Conservation (phyloP, 1,140 invertebrate species). For the Drosophila busckii region DNA sequence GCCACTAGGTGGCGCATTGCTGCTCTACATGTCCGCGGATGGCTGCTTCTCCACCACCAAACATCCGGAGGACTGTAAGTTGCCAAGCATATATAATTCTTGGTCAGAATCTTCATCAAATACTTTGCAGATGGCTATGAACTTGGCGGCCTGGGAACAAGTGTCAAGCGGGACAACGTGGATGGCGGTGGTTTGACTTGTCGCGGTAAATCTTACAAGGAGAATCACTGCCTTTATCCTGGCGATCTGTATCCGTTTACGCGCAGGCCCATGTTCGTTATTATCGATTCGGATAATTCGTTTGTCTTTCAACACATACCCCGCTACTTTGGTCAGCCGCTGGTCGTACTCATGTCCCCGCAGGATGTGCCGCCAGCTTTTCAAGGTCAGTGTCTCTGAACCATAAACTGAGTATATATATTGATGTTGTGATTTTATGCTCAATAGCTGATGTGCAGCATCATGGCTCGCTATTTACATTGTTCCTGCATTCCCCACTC, state of each 20-base stretch:
- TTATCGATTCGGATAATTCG: slow-evolving; percentile 97
- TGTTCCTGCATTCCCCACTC: slow-evolving; percentile 96
- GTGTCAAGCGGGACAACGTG: slow-evolving; percentile 84
- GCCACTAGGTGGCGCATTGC: slow-evolving; percentile 91
- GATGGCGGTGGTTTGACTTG: slow-evolving; percentile 73
- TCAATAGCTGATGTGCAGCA: slow-evolving; percentile 88
- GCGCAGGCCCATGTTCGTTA: slow-evolving; percentile 93
- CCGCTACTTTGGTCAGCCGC: slow-evolving; percentile 95
- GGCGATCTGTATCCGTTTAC: slow-evolving; percentile 96
- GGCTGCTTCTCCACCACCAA: slow-evolving; percentile 93
- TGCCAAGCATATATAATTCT: not conserved
- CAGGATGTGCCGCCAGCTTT: slow-evolving; percentile 91
- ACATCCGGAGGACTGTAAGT: slow-evolving; percentile 93
- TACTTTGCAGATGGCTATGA: slow-evolving; percentile 90
- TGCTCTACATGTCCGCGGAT: slow-evolving; percentile 96
- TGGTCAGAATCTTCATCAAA: slow-evolving; percentile 1
- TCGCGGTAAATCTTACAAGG: slow-evolving; percentile 86
- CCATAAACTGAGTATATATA: not conserved
- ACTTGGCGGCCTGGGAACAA: slow-evolving; percentile 93
- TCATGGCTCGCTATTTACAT: slow-evolving; percentile 95
- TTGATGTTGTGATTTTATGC: not conserved
- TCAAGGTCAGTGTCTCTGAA: slow-evolving; percentile 82
- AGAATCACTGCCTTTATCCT: slow-evolving; percentile 93
- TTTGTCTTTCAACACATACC: slow-evolving; percentile 96
- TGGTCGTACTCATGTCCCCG: slow-evolving; percentile 96